Conservation (phyloP, 2,113 vertebrate species). For the Tetrax tetrax region DNA sequence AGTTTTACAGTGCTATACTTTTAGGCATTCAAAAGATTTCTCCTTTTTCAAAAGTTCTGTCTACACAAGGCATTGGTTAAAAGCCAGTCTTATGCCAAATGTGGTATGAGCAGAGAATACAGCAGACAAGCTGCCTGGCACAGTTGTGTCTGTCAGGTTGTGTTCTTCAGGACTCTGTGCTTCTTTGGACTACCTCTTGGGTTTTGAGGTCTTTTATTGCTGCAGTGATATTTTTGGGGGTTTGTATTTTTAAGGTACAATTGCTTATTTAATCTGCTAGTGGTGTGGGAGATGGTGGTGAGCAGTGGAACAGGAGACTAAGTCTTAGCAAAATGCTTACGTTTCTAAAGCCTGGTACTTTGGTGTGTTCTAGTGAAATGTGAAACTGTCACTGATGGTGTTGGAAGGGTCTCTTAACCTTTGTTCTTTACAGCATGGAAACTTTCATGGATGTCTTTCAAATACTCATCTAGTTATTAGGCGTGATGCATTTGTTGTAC, state of each 20-base stretch:
- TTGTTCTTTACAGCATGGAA: constrained; percentile 46
- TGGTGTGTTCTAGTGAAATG: constrained; percentile 38
- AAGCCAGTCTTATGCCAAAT: background rate
- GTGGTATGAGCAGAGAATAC: background rate
- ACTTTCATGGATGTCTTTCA: constrained; percentile 26
- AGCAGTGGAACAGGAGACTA: constrained; percentile 10
- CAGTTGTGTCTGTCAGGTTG: background rate
- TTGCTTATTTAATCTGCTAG: constrained; percentile 14
- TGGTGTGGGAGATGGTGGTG: constrained; percentile 8
- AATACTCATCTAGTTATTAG: constrained; percentile 21
- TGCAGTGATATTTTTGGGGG: constrained; percentile 19
- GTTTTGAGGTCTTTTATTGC: constrained; percentile 45
- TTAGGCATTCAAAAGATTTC: background rate
- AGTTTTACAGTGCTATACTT: constrained; percentile 40
- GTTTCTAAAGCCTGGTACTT: constrained; percentile 57
- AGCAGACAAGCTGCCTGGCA: background rate
- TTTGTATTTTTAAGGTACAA: constrained; percentile 11
- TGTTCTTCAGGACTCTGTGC: constrained; percentile 32
- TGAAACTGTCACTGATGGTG: constrained; percentile 30
- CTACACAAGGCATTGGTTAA: background rate
- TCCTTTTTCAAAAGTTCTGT: background rate
- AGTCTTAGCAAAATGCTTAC: constrained; percentile 44
- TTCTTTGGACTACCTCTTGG: constrained; percentile 72
- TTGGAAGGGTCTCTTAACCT: constrained; percentile 50
- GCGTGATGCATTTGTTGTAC: background rate